These are phyloP conservation scores for Gymnopithys bicolor DNA, from an alignment of 2,797 vertebrate species.

Conservation along the genomic window DNA sequence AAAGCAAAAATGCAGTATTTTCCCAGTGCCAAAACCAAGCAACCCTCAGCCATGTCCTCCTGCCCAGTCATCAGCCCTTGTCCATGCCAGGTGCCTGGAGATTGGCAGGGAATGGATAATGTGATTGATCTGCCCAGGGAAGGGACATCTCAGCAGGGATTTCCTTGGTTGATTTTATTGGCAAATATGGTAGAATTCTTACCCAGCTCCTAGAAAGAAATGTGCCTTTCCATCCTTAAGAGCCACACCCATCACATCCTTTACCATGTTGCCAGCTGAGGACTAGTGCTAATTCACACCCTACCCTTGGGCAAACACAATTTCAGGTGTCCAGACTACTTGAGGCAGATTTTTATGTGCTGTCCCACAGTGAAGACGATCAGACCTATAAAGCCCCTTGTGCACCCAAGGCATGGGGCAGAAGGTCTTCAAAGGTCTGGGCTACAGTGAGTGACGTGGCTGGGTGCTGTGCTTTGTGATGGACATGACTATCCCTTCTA, in stretches of 20 bases:
- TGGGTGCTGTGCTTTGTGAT: background rate
- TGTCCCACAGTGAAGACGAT: background rate
- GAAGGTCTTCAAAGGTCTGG: background rate
- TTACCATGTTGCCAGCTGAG: rapidly evolving
- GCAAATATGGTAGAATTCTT: background rate
- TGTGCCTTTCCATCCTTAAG: background rate
- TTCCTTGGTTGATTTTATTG: constrained; percentile 23
- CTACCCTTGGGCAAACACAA: background rate
- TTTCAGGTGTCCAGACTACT: background rate
- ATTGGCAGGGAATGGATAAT: background rate
- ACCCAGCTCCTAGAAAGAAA: background rate
- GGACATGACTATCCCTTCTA: background rate
- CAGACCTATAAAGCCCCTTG: background rate
- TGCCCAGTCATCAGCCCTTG: background rate
- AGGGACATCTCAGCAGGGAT: background rate
- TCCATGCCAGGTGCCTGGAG: background rate
- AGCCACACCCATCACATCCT: too few species aligned
- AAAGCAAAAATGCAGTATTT: background rate
- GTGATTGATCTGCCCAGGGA: background rate
- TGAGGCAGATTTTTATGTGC: background rate
- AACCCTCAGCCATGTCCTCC: background rate
- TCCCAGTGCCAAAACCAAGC: background rate
- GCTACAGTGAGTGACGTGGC: rapidly evolving
- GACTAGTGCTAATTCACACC: background rate
- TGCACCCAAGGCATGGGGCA: background rate